phyloP scores from a whole-genome alignment of 2,888 invertebrate species.

The Carterocephalus palaemon region DNA sequence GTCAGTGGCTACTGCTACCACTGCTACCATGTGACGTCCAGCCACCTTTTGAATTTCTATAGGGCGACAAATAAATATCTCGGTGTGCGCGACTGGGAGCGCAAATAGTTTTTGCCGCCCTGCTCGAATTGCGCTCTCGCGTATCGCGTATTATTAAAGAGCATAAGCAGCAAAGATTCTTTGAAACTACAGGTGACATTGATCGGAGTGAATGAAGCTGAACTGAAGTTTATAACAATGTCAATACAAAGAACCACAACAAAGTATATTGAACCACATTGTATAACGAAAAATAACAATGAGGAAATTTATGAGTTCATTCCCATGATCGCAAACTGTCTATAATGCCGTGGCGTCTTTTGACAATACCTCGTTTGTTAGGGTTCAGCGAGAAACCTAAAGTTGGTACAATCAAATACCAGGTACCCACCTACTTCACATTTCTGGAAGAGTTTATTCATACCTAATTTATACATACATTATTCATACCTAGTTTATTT shows the following conservation, averaged over 20 bases:
- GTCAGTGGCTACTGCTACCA: too few species aligned
- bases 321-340: constrained; percentile 35
- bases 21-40: too few species aligned
- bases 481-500: too few species aligned
- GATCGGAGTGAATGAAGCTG: constrained; percentile 36
- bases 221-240: constrained; percentile 14
- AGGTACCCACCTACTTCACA: not conserved
- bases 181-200: constrained; percentile 31
- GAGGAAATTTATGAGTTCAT: constrained; percentile 66
- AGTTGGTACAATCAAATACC: constrained; percentile 20
- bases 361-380: constrained; percentile 72
- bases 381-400: constrained; percentile 62
- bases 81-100: too few species aligned
- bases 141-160: too few species aligned
- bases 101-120: too few species aligned
- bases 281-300: constrained; percentile 51
- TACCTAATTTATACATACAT: too few species aligned
- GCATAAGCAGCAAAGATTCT: too few species aligned
- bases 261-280: not conserved
- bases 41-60: too few species aligned
- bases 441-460: not conserved
- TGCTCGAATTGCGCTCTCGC: too few species aligned
- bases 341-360: constrained; percentile 27
- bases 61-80: too few species aligned
- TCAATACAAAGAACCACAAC: constrained; percentile 7